Evolutionary conservation across 2,797 vertebrate genomes (phyloP).

Genomic region (Salmo trutta): DNA sequence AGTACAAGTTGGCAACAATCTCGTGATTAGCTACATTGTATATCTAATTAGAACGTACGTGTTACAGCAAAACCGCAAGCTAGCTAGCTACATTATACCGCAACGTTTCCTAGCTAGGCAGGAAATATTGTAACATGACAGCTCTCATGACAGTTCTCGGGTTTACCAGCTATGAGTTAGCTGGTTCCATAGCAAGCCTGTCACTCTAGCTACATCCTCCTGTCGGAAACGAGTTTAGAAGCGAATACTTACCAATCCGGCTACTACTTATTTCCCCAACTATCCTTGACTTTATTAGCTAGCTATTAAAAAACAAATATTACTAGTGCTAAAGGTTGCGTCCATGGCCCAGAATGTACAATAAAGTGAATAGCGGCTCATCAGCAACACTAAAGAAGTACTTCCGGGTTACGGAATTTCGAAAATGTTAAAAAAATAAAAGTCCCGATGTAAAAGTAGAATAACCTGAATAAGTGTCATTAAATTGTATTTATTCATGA

Average conservation of each 20-base stretch:
- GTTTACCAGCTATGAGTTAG: slow-evolving; percentile 21
- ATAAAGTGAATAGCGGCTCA: too few relatives aligned
- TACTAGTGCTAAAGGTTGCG: slow-evolving; percentile 59
- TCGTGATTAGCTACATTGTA: not conserved
- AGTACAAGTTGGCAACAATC: not conserved
- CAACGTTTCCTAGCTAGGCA: not conserved
- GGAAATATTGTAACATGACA: slow-evolving; percentile 58
- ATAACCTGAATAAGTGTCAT: too few relatives aligned
- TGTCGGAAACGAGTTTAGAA: slow-evolving; percentile 21
- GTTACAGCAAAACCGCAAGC: not conserved
- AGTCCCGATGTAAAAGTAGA: too few relatives aligned
- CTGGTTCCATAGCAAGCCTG: slow-evolving; percentile 23
- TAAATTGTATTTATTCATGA: too few relatives aligned
- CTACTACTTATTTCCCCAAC: slow-evolving; percentile 49
- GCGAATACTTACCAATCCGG: slow-evolving; percentile 63
- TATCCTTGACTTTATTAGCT: slow-evolving; percentile 42
- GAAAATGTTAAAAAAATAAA: too few relatives aligned
- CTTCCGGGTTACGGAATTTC: too few relatives aligned
- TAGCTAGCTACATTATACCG: not conserved
- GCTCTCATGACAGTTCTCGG: slow-evolving; percentile 66
- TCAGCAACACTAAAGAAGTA: too few relatives aligned
- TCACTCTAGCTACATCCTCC: not conserved
- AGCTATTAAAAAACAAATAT: slow-evolving; percentile 59
- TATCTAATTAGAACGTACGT: not conserved
- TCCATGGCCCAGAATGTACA: slow-evolving; percentile 71